Percentiles rank a stretch among this genome's conserved stretches.
phyloP scores from a whole-genome alignment of 37 sponge, comb jelly and placozoan genomes.

The Axinella damicornis region DNA sequence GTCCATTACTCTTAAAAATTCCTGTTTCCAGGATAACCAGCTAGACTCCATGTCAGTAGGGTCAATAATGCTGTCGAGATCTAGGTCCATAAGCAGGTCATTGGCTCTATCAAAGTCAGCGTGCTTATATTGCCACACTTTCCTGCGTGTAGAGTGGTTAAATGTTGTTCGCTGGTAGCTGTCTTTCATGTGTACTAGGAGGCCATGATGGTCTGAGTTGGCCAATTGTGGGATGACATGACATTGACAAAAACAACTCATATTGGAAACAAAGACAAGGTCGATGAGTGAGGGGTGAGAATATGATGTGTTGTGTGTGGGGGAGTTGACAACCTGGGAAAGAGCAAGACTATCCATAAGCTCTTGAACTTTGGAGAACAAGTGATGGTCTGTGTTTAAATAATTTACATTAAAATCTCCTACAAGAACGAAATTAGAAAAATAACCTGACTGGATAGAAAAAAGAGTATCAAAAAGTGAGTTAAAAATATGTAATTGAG shows the following conservation, averaged over 20 bases:
- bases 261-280: conserved; percentile 9
- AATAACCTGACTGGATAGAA: neutral
- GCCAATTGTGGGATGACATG: neutral
- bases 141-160: neutral
- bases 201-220: neutral
- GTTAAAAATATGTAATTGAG: neutral
- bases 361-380: neutral
- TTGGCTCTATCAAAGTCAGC: conserved; percentile 20
- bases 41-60: neutral
- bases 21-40: neutral
- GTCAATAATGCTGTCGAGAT: neutral
- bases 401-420: conserved; percentile 12
- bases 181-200: neutral
- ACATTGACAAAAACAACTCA: neutral
- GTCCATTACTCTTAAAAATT: neutral
- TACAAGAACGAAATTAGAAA: conserved; percentile 10
- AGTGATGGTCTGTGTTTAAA: neutral
- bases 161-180: no score
- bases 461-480: neutral
- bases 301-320: neutral
- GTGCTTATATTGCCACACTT: neutral
- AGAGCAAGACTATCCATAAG: no score
- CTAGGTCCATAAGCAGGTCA: neutral
- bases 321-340: neutral
- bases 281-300: neutral